Conservation (phyloP, 2,797 vertebrate genomes). For the Danio tinwini region DNA sequence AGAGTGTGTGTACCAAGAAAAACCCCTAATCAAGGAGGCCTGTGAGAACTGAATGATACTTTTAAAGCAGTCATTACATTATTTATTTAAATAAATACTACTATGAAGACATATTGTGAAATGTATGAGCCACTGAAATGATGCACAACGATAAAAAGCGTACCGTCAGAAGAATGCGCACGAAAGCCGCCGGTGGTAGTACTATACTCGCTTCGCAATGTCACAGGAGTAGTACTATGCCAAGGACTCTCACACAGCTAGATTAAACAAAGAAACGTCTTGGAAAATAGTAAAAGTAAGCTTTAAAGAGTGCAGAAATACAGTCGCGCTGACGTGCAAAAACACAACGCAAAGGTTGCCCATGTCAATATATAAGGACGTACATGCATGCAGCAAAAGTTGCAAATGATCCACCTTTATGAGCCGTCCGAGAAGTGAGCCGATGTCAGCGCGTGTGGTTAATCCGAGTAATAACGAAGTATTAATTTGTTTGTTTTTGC, state of each 20-base stretch:
- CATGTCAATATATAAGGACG: not conserved
- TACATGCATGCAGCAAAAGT: conserved; percentile 56
- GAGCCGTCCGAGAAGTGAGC: conserved; percentile 58
- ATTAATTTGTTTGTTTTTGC: conserved; percentile 30
- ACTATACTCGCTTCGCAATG: conserved; percentile 71
- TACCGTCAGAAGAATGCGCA: conserved; percentile 64
- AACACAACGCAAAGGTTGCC: conserved; percentile 24
- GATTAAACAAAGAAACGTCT: conserved; percentile 46
- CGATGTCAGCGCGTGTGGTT: conserved; percentile 2
- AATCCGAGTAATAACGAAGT: not conserved
- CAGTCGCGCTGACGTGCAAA: conserved; percentile 12
- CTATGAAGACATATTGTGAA: not conserved
- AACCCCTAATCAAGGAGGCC: conserved; percentile 20
- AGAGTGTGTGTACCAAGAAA: not conserved
- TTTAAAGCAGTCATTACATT: not conserved
- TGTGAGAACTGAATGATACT: conserved; percentile 13
- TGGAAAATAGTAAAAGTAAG: conserved; percentile 13
- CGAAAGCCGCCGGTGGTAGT: conserved; percentile 52
- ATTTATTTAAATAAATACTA: not conserved
- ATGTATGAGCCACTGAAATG: not conserved
- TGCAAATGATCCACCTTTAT: conserved; percentile 42
- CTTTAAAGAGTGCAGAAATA: conserved; percentile 9
- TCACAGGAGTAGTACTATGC: conserved; percentile 69
- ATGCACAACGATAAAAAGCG: conserved; percentile 8
- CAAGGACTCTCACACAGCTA: conserved; percentile 57